Evolutionary conservation across 2,113 vertebrate species (phyloP).

Genomic region (Rhynchopsitta pachyrhyncha): DNA sequence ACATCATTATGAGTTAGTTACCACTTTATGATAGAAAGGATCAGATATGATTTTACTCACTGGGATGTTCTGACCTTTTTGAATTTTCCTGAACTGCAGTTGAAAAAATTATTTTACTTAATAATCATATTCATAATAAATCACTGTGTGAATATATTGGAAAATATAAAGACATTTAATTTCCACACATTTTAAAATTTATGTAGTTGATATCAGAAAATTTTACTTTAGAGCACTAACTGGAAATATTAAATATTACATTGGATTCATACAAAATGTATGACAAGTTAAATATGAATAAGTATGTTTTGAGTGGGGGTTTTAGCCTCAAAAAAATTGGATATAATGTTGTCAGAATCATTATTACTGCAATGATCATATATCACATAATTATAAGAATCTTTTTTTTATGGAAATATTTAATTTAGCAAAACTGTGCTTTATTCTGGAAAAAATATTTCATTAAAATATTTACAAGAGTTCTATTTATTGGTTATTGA

Average conservation of each 20-base stretch:
- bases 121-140: too few species aligned
- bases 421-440: not conserved
- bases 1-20: not conserved
- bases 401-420: not conserved
- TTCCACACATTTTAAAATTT: not conserved
- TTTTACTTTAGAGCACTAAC: not conserved
- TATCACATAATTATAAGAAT: not conserved
- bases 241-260: not conserved
- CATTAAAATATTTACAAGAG: not conserved
- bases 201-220: not conserved
- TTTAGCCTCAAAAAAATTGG: accelerated
- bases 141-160: not conserved
- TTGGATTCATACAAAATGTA: not conserved
- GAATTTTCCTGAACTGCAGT: not conserved
- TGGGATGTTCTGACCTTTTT: not conserved
- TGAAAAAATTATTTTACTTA: not conserved
- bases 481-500: not conserved
- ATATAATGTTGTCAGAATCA: not conserved
- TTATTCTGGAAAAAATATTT: not conserved
- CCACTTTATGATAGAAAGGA: not conserved
- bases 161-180: not conserved
- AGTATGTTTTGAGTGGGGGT: accelerated
- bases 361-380: not conserved
- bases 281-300: not conserved
- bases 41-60: not conserved